A percentile compares a stretch with the other conserved stretches of the same genome.
Evolutionary conservation across 2,797 vertebrate species (phyloP).

Genomic region (Antrozous pallidus): DNA sequence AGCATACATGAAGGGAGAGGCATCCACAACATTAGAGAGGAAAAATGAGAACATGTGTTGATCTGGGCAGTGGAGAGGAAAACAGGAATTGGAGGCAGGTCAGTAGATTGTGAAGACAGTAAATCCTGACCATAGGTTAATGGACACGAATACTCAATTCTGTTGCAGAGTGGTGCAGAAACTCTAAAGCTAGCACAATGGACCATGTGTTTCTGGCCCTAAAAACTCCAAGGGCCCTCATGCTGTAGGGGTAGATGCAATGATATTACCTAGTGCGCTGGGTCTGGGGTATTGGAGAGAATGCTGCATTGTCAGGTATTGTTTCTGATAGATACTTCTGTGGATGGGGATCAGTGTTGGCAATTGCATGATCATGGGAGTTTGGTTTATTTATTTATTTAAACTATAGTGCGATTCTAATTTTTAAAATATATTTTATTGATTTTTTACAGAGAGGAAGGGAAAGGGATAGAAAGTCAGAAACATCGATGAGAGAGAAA

Average conservation of each 20-base stretch:
- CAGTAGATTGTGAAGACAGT: neutral
- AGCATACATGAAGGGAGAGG: neutral
- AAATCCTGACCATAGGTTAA: neutral
- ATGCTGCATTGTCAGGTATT: neutral
- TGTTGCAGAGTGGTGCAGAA: neutral
- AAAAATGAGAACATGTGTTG: neutral
- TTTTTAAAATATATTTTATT: too few species aligned
- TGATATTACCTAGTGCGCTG: neutral
- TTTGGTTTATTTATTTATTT: conserved; percentile 34
- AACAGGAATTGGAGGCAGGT: neutral
- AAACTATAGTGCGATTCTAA: too few species aligned
- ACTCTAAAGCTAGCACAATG: neutral
- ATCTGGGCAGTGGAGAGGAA: neutral
- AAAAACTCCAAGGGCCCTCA: neutral
- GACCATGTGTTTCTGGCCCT: neutral
- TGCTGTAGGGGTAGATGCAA: neutral
- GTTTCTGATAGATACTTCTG: neutral
- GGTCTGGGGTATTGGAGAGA: neutral
- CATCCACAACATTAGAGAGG: neutral
- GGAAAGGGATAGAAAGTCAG: too few species aligned
- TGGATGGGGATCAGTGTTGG: neutral
- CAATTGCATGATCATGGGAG: neutral
- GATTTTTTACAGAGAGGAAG: too few species aligned
- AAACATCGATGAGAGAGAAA: too few species aligned
- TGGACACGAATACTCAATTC: neutral